Percentiles rank a stretch among this genome's conserved stretches.
phyloP scores from a whole-genome alignment of 2,797 vertebrate genomes.

The Salmo trutta region DNA sequence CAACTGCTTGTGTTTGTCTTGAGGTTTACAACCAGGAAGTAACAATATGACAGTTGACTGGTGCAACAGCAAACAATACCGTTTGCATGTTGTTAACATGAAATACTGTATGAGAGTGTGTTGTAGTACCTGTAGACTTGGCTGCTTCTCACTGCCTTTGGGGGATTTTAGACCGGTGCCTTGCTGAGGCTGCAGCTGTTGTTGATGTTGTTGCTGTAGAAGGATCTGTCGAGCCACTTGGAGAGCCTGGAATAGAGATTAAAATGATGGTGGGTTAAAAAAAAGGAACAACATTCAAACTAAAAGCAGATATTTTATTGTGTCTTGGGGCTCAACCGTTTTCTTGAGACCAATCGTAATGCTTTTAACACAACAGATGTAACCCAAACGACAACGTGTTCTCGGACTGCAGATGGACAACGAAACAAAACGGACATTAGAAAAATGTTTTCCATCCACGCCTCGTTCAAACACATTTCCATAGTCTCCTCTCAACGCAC shows the following conservation, averaged over 20 bases:
- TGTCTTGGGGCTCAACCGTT: conserved; percentile 35
- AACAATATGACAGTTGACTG: conserved; percentile 30
- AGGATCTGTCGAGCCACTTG: conserved; percentile 95
- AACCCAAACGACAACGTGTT: conserved; percentile 51
- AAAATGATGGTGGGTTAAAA: conserved; percentile 39
- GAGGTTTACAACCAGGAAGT: conserved; percentile 45
- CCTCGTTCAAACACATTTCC: conserved; percentile 29
- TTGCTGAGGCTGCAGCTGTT: conserved; percentile 80
- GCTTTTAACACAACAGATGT: conserved; percentile 36
- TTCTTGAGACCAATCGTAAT: conserved; percentile 49
- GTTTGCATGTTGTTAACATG: conserved; percentile 4
- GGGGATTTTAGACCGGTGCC: conserved; percentile 86
- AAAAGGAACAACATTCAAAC: conserved; percentile 32
- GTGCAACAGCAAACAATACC: conserved; percentile 1
- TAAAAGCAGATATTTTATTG: conserved; percentile 49
- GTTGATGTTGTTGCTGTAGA: conserved; percentile 81
- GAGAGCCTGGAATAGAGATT: conserved; percentile 81
- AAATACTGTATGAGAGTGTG: conserved; percentile 1
- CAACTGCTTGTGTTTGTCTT: conserved; percentile 25
- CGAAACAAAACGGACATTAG: conserved; percentile 52
- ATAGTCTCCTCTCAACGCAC: conserved; percentile 46
- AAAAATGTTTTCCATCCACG: neutral
- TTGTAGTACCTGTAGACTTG: conserved; percentile 85
- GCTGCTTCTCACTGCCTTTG: conserved; percentile 91
- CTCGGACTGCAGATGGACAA: conserved; percentile 52